These are phyloP conservation scores for Miltochrista miniata DNA, from an alignment of 2,888 invertebrate genomes.

Conservation along the genomic window DNA sequence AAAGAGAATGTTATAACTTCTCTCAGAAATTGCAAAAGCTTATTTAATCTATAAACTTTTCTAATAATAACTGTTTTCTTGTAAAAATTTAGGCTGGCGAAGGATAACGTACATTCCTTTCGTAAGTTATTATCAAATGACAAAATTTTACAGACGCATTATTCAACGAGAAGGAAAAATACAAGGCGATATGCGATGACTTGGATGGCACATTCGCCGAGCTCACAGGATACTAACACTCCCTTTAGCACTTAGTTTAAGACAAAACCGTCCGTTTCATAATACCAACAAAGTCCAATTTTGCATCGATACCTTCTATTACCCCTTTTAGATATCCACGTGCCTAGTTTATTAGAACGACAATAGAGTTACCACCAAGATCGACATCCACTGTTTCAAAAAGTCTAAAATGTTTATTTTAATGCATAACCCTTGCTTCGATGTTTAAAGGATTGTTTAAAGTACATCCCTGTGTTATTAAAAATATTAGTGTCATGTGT, in stretches of 20 bases:
- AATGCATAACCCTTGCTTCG: slow-evolving; percentile 47
- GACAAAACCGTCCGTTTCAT: slow-evolving; percentile 61
- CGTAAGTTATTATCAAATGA: slow-evolving; percentile 63
- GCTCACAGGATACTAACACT: slow-evolving; percentile 96
- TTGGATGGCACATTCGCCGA: slow-evolving; percentile 98
- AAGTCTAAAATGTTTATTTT: slow-evolving; percentile 40
- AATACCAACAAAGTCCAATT: slow-evolving; percentile 48
- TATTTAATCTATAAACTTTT: slow-evolving; percentile 50
- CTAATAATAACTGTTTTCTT: slow-evolving; percentile 41
- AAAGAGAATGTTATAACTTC: slow-evolving; percentile 63
- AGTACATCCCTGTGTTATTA: slow-evolving; percentile 7
- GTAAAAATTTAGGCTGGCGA: slow-evolving; percentile 16
- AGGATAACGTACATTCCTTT: slow-evolving; percentile 24
- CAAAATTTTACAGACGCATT: slow-evolving; percentile 89
- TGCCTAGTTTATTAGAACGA: slow-evolving; percentile 24
- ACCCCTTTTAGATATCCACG: slow-evolving; percentile 14
- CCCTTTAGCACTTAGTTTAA: slow-evolving; percentile 71
- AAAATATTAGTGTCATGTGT: no score
- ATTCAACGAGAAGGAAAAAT: slow-evolving; percentile 95
- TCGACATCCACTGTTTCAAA: slow-evolving; percentile 28
- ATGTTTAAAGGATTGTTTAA: slow-evolving; percentile 56
- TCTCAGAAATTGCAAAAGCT: slow-evolving; percentile 47
- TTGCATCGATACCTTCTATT: slow-evolving; percentile 24
- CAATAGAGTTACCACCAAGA: slow-evolving; percentile 28
- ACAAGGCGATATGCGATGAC: slow-evolving; percentile 99